Evolutionary conservation across 2,797 vertebrate genomes (phyloP), one percentile per base, ranked within the genome.

Genomic region (Hafferia zeledoni): DNA sequence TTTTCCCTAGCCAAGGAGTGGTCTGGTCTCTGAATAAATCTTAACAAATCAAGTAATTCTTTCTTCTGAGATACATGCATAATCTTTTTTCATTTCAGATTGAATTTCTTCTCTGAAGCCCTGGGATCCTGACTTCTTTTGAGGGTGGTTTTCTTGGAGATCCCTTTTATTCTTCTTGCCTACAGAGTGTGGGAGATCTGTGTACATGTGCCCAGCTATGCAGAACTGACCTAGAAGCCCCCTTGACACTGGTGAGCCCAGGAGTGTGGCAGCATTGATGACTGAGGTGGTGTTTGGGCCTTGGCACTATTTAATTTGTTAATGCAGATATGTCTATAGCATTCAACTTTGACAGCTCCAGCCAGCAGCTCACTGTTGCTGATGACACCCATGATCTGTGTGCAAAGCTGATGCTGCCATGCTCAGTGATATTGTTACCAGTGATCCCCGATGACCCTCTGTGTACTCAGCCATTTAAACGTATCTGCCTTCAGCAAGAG

Each of bases 241-340:
- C 23, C 27, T 28, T 22, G 16, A 69, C 44, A 5, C 0, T 46
- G 52, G 7, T 33, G 20, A 25, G 12, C 47, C n/a, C 23, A 30
- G 61, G 20, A 13, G 13, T 5, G 6, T 17, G 39, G 17, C 47
- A 83, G 19, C 47, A 16, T 2, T 4, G 2, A 8, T 0, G 1
- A 13, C 64, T 44, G 78, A 65, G n/a, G 55, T 35, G 43, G 3
- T 68, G 13, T 22, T 75, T 43, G 37, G 20, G 10, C 27, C 13
- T 55, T 5, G 3, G 8, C 12, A 57, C 13, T 31, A 3, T 55
- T 94, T 50, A 23, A 57, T 77, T 61, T 41, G 55, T 87, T 57
- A 55, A 50, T 59, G 53, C 17, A 90, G 55, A 17, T 37, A 23
- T 3, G 33, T 4, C 10, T 43, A 3, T 24, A 64, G 70, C 17